phyloP scores from a whole-genome alignment of 2,797 vertebrate species.

The Vespertilio murinus region DNA sequence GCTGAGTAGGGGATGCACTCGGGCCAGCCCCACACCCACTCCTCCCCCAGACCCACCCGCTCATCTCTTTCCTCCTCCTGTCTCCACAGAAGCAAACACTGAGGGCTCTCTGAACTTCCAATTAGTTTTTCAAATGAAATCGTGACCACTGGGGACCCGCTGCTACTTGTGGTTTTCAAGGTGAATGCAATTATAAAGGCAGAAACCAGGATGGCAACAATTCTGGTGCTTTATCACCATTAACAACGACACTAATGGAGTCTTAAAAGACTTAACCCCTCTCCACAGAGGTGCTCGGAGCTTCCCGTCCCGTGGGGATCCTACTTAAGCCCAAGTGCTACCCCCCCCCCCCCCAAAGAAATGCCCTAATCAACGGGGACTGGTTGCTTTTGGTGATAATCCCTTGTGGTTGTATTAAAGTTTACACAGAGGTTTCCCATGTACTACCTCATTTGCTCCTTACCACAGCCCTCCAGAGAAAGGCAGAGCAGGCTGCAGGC shows the following conservation, averaged over 20 bases:
- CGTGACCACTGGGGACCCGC: background rate
- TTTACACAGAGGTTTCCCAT: slow-evolving; percentile 8
- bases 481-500: background rate
- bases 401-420: background rate
- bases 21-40: background rate
- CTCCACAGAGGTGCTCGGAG: background rate
- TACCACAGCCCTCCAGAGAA: background rate
- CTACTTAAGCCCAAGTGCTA: background rate
- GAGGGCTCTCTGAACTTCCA: slow-evolving; percentile 34
- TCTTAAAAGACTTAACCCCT: background rate
- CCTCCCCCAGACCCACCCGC: slow-evolving; percentile 2
- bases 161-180: slow-evolving; percentile 45
- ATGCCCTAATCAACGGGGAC: slow-evolving; percentile 41
- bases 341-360: slow-evolving; percentile 12
- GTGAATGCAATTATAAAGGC: slow-evolving; percentile 37
- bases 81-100: slow-evolving; percentile 5
- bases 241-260: background rate
- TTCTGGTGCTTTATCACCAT: background rate
- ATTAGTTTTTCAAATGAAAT: slow-evolving; percentile 66
- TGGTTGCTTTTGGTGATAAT: slow-evolving; percentile 29
- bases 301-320: background rate
- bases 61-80: slow-evolving; percentile 6
- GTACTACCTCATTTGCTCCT: background rate
- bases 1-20: background rate
- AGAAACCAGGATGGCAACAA: background rate